Evolutionary conservation across 2,797 vertebrate genomes (phyloP), one percentile per base, ranked within the genome.

Genomic region (Yasuhikotakia modesta): DNA sequence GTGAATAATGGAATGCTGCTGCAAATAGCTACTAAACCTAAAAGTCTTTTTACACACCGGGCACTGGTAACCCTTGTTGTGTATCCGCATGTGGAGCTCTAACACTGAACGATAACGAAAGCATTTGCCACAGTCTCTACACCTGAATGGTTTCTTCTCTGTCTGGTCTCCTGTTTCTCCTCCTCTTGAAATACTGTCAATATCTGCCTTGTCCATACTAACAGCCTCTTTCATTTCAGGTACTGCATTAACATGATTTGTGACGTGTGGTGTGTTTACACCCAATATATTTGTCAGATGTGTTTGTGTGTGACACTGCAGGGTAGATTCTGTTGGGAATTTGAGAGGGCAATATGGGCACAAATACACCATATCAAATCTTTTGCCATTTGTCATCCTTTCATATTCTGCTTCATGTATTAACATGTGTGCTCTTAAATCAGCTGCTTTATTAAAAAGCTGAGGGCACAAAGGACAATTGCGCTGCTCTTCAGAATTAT

Each of bases 1-100:
- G 77, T 95, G 94, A 70, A 94, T 93, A 64, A 94, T 93, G 19
- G 92, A 79, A 85, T 95, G 94, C 57, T 94, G 93, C 85, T 93
- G 93, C 74, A 95, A 82, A 83, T 94, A 94, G 87, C 93, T 94
- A 83, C 92, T 89, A 73, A 93, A 94, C 79, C 92, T 86, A 73
- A 95, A 95, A 69, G 87, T 83, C 87, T 94, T 95, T 76, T 88
- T 86, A 0, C 94, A 95, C 72, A 92, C 90, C 70, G 91, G 92
- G 84, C 94, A 95, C 84, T 90, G 89, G 85, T 93, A 94, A 8
- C 93, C 93, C 79, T 92, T 93, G 83, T 90, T 91, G 87, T 95
- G 94, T 84, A 93, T 91, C 74, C 94, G 93, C 92, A 93, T 94
- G 70, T 95, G 94, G 55, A 93, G 83, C 84, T 93, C 92, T 72